A percentile compares a stretch with the other conserved stretches of the same genome.
Conservation (phyloP, 2,113 vertebrate genomes). For the Callipepla squamata region DNA sequence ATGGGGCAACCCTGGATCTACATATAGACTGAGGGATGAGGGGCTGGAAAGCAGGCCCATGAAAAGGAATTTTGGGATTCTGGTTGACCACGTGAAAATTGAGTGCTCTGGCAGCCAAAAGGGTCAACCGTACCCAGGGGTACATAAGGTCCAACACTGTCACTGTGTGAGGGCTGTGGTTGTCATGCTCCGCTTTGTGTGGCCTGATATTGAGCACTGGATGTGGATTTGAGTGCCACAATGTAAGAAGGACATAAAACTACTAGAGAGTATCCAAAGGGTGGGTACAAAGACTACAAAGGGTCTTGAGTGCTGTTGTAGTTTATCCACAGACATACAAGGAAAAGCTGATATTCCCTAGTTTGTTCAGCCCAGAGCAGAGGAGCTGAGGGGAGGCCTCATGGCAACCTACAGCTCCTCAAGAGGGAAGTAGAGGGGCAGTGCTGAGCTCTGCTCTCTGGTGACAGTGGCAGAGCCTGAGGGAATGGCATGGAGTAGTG, state of each 20-base stretch:
- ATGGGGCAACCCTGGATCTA: neutral
- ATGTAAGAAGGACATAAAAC: neutral
- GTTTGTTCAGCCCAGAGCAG: neutral
- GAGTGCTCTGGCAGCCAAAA: neutral
- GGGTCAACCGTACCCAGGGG: neutral
- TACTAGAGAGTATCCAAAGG: neutral
- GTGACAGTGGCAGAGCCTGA: neutral
- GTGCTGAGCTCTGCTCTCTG: neutral
- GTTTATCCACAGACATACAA: neutral
- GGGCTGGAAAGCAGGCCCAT: neutral
- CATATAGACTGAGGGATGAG: neutral
- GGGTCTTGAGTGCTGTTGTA: neutral
- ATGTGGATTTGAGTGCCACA: neutral
- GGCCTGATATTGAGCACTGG: neutral
- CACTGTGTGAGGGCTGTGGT: neutral
- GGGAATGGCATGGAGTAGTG: neutral
- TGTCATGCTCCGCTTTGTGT: neutral
- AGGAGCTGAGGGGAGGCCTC: neutral
- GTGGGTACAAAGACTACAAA: neutral
- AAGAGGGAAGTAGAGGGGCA: neutral
- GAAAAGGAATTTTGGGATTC: neutral
- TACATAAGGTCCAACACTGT: neutral
- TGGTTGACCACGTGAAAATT: neutral
- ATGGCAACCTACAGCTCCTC: neutral
- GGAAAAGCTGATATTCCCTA: neutral